Conservation (phyloP, 2,888 invertebrate genomes). For the Sarcophaga variegata region DNA sequence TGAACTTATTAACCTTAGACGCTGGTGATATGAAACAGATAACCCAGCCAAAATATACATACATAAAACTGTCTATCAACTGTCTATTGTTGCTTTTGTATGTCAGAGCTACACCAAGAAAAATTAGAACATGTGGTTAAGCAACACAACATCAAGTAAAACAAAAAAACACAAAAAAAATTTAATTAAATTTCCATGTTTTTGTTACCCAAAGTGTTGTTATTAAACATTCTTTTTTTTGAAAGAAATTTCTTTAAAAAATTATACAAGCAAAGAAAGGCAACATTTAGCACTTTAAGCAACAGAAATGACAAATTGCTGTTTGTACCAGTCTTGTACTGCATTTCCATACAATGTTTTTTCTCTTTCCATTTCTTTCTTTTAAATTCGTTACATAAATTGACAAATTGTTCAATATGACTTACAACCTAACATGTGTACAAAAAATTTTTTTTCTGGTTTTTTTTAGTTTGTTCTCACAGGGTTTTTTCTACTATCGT, state of each 20-base stretch:
- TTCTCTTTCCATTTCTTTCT: neutral
- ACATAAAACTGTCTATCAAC: conserved; percentile 50
- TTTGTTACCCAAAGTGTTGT: conserved; percentile 9
- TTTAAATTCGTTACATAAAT: conserved; percentile 11
- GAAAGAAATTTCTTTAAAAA: too few species aligned
- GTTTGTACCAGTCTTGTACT: conserved; percentile 9
- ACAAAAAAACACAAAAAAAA: neutral
- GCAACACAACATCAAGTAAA: too few species aligned
- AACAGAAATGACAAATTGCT: neutral
- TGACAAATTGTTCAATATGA: conserved; percentile 51
- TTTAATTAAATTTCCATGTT: conserved; percentile 61
- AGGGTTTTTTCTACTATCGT: too few species aligned
- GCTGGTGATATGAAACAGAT: conserved; percentile 57
- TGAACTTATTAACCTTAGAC: conserved; percentile 54
- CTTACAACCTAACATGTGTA: conserved; percentile 23
- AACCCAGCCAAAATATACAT: conserved; percentile 1
- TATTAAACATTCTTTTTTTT: neutral
- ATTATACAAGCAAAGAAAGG: neutral
- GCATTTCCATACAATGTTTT: conserved; percentile 26
- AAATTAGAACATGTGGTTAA: conserved; percentile 28
- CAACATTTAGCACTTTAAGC: conserved; percentile 43
- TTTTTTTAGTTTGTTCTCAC: too few species aligned
- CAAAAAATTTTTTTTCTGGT: too few species aligned
- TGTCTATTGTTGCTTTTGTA: conserved; percentile 26
- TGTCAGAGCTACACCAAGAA: neutral